phyloP scores from a whole-genome alignment of 2,888 invertebrate genomes.

The Sarcophaga caerulescens region DNA sequence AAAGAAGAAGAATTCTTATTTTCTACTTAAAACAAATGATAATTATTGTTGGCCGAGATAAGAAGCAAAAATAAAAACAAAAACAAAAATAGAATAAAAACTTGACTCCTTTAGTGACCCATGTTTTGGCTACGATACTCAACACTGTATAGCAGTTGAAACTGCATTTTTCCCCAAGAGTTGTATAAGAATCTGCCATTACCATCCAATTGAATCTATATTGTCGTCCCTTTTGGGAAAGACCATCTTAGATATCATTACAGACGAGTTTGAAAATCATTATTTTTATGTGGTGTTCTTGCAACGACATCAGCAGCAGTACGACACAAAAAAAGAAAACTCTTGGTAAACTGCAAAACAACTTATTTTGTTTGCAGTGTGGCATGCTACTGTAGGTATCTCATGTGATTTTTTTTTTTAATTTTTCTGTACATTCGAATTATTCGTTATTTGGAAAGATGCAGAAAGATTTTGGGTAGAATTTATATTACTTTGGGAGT shows the following conservation, averaged over 20 bases:
- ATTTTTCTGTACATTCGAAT: too few relatives aligned
- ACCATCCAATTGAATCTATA: slow-evolving; percentile 25
- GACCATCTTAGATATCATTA: slow-evolving; percentile 62
- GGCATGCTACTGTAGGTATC: too few relatives aligned
- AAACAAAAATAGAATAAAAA: slow-evolving; percentile 28
- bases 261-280: slow-evolving; percentile 25
- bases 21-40: slow-evolving; percentile 46
- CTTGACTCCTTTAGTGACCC: slow-evolving; percentile 46
- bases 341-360: neutral
- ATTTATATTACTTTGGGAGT: too few relatives aligned
- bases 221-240: slow-evolving; percentile 18
- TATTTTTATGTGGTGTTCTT: neutral
- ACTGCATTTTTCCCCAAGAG: neutral
- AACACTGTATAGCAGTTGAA: neutral
- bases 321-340: neutral
- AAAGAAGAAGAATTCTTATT: slow-evolving; percentile 22
- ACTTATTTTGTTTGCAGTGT: neutral
- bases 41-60: slow-evolving; percentile 51
- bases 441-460: too few relatives aligned
- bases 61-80: slow-evolving; percentile 3
- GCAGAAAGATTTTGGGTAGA: too few relatives aligned
- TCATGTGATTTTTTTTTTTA: too few relatives aligned
- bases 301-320: slow-evolving; percentile 8
- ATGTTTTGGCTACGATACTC: neutral
- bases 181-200: too few relatives aligned